Evolutionary conservation across 2,113 vertebrate genomes (phyloP).

Genomic region (Leptodactylus fuscus): DNA sequence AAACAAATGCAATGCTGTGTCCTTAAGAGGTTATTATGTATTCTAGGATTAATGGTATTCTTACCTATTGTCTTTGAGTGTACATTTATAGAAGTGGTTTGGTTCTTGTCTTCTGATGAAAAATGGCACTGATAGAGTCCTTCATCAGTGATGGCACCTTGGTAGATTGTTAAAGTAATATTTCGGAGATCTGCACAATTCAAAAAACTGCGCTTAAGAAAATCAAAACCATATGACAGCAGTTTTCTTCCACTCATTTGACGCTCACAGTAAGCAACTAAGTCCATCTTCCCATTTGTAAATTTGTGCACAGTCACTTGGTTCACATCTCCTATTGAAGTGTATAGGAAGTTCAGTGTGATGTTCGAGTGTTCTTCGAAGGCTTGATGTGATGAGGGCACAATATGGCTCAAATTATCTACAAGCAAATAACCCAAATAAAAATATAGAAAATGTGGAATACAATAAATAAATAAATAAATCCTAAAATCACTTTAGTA

Average conservation of each 20-base stretch:
- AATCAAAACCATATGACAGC: slow-evolving; percentile 68
- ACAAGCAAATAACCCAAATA: slow-evolving; percentile 56
- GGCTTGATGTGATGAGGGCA: slow-evolving; percentile 32
- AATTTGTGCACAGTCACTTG: slow-evolving; percentile 75
- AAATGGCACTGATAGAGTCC: slow-evolving; percentile 74
- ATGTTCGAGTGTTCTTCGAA: slow-evolving; percentile 67
- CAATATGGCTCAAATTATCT: slow-evolving; percentile 65
- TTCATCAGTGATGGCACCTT: slow-evolving; percentile 66
- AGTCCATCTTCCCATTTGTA: slow-evolving; percentile 65
- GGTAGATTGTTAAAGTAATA: slow-evolving; percentile 65
- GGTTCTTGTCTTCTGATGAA: slow-evolving; percentile 61
- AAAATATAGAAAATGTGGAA: not conserved
- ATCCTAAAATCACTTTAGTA: not conserved
- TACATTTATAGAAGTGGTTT: slow-evolving; percentile 61
- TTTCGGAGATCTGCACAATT: slow-evolving; percentile 65
- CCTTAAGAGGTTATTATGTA: too few species aligned
- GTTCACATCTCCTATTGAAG: slow-evolving; percentile 61
- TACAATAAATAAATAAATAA: too few species aligned
- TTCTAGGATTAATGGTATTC: too few species aligned
- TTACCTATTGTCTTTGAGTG: slow-evolving; percentile 66
- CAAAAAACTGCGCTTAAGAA: slow-evolving; percentile 62
- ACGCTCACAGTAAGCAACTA: slow-evolving; percentile 70
- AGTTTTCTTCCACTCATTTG: not conserved
- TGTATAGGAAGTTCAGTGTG: slow-evolving; percentile 71
- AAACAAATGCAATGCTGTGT: too few species aligned